phyloP scores from a whole-genome alignment of 2,888 invertebrate genomes.

The Anthophora plumipes region DNA sequence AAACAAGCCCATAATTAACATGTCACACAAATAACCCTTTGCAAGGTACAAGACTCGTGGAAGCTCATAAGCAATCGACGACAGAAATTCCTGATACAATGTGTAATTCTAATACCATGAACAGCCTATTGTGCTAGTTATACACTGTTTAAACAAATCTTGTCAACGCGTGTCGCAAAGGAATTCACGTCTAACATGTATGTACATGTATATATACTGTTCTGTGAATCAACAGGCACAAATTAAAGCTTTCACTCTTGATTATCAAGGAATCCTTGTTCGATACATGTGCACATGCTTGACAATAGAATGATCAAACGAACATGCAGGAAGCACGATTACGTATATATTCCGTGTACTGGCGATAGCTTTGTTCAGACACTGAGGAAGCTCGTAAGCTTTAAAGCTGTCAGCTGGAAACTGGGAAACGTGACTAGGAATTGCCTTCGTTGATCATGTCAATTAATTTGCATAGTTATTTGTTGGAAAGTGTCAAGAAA shows the following conservation, averaged over 20 bases:
- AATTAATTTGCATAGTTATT: neutral
- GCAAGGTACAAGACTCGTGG: neutral
- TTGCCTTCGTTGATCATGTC: neutral
- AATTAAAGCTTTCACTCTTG: constrained; percentile 7
- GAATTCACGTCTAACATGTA: neutral
- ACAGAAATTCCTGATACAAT: neutral
- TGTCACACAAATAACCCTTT: neutral
- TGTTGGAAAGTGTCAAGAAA: neutral
- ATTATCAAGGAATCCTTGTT: neutral
- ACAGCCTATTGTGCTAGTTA: neutral
- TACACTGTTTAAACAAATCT: constrained; percentile 16
- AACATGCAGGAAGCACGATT: neutral
- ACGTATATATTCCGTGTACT: constrained; percentile 9
- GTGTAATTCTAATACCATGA: too few species aligned
- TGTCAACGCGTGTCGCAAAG: constrained; percentile 6
- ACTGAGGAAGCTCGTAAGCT: neutral
- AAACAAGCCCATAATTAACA: constrained; percentile 6
- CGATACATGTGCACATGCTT: neutral
- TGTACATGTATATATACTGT: neutral
- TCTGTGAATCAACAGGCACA: neutral
- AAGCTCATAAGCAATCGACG: neutral
- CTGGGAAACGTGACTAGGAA: constrained; percentile 6
- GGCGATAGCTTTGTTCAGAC: neutral
- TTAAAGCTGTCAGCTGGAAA: constrained; percentile 3
- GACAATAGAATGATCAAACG: constrained; percentile 40